Base-by-base conservation (phyloP, 2,797 vertebrate species). In the Choloepus didactylus region DNA sequence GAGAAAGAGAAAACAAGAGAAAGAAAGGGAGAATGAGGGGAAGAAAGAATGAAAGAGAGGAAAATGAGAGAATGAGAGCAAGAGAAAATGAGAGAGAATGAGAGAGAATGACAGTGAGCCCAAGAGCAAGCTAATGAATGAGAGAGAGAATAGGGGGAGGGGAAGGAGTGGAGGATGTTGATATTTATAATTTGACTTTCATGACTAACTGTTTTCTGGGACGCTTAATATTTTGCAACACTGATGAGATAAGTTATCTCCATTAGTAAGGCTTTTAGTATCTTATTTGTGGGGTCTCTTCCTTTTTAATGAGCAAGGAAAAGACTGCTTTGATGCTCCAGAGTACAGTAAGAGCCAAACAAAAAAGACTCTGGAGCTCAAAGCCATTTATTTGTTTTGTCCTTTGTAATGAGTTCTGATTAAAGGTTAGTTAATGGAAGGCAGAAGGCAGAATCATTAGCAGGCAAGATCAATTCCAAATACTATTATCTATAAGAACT, bases 381-480 rank as follows among this genome's bases (percentile, higher is more conserved):
- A 92, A 81, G 56, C 38, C 72, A 94, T 75, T 51, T 73, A 91
- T 85, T 96, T 91, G 12, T 59, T 69, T 60, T 87, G 35, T 93
- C 10, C 72, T 88, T 93, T 88, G 67, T 94, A 67, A 92, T 35
- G 59, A 92, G 19, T 9, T 94, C 8, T 86, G 46, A 93, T 94
- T 92, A 96, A 95, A 96, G 35, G 46, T 85, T 89, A 89, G 66
- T 73, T 95, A 90, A 87, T 93, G 69, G 83, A 93, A 95, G 49
- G 49, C 15, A 64, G 46, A 19, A 89, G 49, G 31, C 31, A 95
- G 64, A 90, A 79, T 90, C 49, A 87, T 75, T 84, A 92, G 64
- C 35, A 93, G 41, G 56, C 41, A 95, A 92, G 64, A 93, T 86
- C 73, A 69, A 77, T 89, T 16, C 56, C 76, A 73, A 94, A 94